These are phyloP conservation scores for Rhizoglyphus robini DNA, from an alignment of 1,140 invertebrate genomes.

Conservation along the genomic window DNA sequence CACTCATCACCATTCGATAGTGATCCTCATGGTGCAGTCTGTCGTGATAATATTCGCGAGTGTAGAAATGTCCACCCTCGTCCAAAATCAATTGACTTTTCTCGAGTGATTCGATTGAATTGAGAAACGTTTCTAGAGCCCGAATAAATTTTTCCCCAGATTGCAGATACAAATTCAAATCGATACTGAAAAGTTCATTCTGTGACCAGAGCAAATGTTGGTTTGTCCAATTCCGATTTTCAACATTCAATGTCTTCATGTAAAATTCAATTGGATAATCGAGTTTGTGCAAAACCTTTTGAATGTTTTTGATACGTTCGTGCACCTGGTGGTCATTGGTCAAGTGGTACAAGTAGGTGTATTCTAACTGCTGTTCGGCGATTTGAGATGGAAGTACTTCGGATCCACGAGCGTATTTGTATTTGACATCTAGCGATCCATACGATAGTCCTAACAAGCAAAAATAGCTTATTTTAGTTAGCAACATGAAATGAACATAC, in stretches of 20 bases:
- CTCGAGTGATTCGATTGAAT: constrained; percentile 57
- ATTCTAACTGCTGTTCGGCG: constrained; percentile 91
- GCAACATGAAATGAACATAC: too few relatives aligned
- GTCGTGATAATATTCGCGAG: too few relatives aligned
- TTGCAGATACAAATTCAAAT: constrained; percentile 84
- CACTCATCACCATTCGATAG: too few relatives aligned
- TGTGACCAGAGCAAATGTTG: constrained; percentile 85
- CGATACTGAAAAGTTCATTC: constrained; percentile 99
- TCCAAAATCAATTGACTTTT: constrained; percentile 55
- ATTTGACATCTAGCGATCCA: too few relatives aligned
- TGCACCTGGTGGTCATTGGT: constrained; percentile 79
- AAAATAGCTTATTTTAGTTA: too few relatives aligned
- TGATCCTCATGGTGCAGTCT: too few relatives aligned
- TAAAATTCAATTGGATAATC: constrained; percentile 86
- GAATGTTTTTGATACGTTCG: constrained; percentile 61
- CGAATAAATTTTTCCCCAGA: constrained; percentile 62
- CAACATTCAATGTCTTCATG: constrained; percentile 90
- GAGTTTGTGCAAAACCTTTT: constrained; percentile 56
- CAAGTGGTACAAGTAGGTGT: constrained; percentile 82
- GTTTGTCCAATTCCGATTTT: constrained; percentile 83
- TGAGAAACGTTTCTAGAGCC: constrained; percentile 81
- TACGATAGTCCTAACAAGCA: too few relatives aligned
- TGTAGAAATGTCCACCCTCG: too few relatives aligned
- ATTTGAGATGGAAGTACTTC: too few relatives aligned
- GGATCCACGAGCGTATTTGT: too few relatives aligned